phyloP scores from a whole-genome alignment of 2,888 invertebrate species.

The Acleris holmiana region DNA sequence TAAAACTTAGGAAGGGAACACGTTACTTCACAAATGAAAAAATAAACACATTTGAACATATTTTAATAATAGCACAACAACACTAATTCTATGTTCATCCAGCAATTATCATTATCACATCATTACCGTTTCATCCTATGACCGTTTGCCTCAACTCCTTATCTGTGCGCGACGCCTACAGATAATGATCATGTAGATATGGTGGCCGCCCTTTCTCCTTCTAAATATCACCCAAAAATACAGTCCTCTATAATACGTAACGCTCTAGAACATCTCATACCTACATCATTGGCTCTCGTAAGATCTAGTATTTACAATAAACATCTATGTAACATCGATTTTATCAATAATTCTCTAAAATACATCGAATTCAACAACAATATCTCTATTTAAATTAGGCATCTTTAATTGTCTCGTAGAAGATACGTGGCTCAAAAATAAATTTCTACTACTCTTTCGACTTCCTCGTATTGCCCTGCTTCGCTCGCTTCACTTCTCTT shows the following conservation, averaged over 20 bases:
- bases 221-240: conserved; percentile 84
- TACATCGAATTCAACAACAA: conserved; percentile 83
- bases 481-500: conserved; percentile 43
- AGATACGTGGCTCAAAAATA: conserved; percentile 63
- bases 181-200: conserved; percentile 72
- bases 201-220: conserved; percentile 60
- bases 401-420: conserved; percentile 66
- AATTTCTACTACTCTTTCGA: conserved; percentile 41
- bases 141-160: conserved; percentile 45
- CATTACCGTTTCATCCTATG: conserved; percentile 62
- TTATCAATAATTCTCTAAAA: conserved; percentile 83
- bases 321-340: conserved; percentile 84
- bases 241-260: conserved; percentile 74
- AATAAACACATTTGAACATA: conserved; percentile 70
- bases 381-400: conserved; percentile 74
- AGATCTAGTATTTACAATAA: conserved; percentile 80
- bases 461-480: conserved; percentile 56
- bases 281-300: conserved; percentile 64
- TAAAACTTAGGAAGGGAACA: background rate
- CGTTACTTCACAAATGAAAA: conserved; percentile 16
- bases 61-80: conserved; percentile 84
- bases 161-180: conserved; percentile 22
- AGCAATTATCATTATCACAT: conserved; percentile 79
- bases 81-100: conserved; percentile 76
- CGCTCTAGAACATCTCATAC: conserved; percentile 73